Evolutionary conservation across 2,113 vertebrate genomes (phyloP), one percentile per base, ranked within the genome.

Genomic region (Brienomyrus longianalis): DNA sequence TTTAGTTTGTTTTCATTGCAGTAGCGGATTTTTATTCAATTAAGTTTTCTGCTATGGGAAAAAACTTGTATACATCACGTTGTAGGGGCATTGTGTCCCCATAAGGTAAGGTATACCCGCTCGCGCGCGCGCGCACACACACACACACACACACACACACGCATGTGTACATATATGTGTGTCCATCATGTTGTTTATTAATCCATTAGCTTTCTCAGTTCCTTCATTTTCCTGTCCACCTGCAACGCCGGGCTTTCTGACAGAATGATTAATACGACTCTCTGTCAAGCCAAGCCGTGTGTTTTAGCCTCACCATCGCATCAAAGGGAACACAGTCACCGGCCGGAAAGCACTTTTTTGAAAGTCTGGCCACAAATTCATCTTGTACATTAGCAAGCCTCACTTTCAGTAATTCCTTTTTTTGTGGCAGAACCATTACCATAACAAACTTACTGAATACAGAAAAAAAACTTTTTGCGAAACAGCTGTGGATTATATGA

Each of bases 191-290:
- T 95, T 94, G 94, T 94, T 94, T 96, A 95, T 94, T 93, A 89
- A 91, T 92, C 83, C 48, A 54, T 89, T 43, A 74, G 27, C 50
- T 85, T 51, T 48, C 86, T 89, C 35, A 6, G 21, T 48, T 17
- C 74, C 87, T 91, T 90, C 92, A 89, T 89, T n/a, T 93, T 91
- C 88, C 90, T 89, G 90, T 90, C 90, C 91, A 92, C 93, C 92
- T 92, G 91, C 90, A 92, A 91, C 80, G 90, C 54, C 17, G 91
- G 43, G 74, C 90, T 86, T 45, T 92, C 52, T 95, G 93, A 95
- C 93, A 94, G 94, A 89, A 94, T 94, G 93, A 95, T 95, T 95
- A 94, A 93, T 93, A 93, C 92, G 84, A 91, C 92, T 92, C 93
- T 91, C 92, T 90, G 89, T 92, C 86, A 50, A 88, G 90, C 70